phyloP scores from a whole-genome alignment of 1,140 invertebrate genomes.

The Drosophila asahinai region DNA sequence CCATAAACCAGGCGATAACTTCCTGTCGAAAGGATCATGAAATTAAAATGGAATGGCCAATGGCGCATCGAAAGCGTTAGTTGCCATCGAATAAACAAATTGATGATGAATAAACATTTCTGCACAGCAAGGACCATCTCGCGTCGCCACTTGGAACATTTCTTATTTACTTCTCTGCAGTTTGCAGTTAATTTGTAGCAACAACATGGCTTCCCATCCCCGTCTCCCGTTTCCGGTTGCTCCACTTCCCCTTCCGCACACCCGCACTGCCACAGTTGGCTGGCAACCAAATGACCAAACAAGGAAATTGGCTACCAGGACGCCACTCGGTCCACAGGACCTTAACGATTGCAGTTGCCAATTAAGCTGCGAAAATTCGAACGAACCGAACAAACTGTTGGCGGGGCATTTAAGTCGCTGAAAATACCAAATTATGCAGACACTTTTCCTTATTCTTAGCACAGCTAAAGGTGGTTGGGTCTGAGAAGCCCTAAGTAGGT shows the following conservation, averaged over 20 bases:
- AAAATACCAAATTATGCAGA: conserved; percentile 12
- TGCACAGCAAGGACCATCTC: not conserved
- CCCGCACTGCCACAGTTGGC: not conserved
- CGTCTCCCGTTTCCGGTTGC: conserved; percentile 35
- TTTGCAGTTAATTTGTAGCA: conserved; percentile 70
- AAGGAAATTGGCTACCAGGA: conserved; percentile 44
- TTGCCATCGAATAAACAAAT: conserved; percentile 53
- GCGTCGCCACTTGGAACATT: conserved; percentile 10
- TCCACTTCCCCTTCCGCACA: conserved; percentile 22
- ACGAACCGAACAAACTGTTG: not conserved
- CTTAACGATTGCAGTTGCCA: conserved; percentile 31
- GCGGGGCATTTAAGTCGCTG: conserved; percentile 18
- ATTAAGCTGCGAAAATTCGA: conserved; percentile 32
- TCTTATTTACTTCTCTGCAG: conserved; percentile 49
- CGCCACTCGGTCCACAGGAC: conserved; percentile 9
- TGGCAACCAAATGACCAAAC: conserved; percentile 43
- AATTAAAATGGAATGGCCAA: conserved; percentile 42
- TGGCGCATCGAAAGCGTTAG: conserved; percentile 32
- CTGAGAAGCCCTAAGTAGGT: no score
- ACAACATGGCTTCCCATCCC: conserved; percentile 52
- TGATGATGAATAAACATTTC: conserved; percentile 69
- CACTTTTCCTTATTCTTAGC: not conserved
- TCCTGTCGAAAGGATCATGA: conserved; percentile 36
- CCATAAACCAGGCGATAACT: conserved; percentile 46
- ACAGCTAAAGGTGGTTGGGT: not conserved